Evolutionary conservation across 2,888 invertebrate genomes (phyloP), one percentile per base, ranked within the genome.

Genomic region (Ganaspis brasiliensis): DNA sequence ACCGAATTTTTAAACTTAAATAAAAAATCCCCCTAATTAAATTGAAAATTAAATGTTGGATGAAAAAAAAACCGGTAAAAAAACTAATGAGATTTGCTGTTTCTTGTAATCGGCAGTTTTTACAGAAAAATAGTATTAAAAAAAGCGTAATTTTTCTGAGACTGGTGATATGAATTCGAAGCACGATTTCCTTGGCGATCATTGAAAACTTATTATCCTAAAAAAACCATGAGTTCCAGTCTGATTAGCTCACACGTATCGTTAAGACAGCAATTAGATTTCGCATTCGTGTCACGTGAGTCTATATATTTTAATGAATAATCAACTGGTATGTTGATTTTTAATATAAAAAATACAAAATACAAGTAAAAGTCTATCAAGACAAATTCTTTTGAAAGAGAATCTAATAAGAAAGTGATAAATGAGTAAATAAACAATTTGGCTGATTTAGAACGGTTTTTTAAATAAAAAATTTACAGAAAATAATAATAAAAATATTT

Each of bases 231-330:
- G 45, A 67, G 67, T 67, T 67, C 67, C 67, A 67, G 24, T 67
- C 67, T 67, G 67, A 67, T 67, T 67, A 67, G n/a, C 45, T 45
- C 67, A 67, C 45, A 24, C 67, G 67, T 67, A 67, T 67, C 45
- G 40, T 67, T 67, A 67, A 45, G 24, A 45, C 24, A n/a, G 45
- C 67, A 67, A 67, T 67, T 67, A 67, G 45, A 45, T 67, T 67
- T 67, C 67, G 67, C 67, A 67, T 67, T 67, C 67, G 26, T 45
- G 67, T 67, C 67, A 67, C 63, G 63, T 24, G 45, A 67, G 40
- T 24, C 45, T 26, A 45, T 67, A 67, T 45, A 40, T 45, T 24
- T 45, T n/a, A 45, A 24, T 67, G 24, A 45, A 45, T 67, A 45
- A 67, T 67, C 40, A 40, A 45, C 24, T n/a, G 24, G n/a, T 45